Evolutionary conservation across 1,140 invertebrate species (phyloP), one percentile per base, ranked within the genome.

Genomic region (Micrasema minimum): DNA sequence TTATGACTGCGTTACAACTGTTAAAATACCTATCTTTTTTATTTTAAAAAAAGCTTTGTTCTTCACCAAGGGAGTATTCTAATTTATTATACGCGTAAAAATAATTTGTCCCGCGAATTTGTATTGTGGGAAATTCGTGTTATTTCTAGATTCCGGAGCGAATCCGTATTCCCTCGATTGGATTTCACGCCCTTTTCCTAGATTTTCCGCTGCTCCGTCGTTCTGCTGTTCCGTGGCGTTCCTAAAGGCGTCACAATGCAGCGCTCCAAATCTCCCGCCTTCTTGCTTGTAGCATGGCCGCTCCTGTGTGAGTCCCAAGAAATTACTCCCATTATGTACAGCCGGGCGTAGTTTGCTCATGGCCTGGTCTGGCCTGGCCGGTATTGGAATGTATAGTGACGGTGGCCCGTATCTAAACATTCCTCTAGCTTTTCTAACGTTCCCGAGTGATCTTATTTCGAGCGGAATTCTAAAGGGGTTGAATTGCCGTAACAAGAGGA

Each of bases 341-440:
- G 10, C 14, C 48, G 22, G 2, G 48, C 48, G 48, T 16, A 31
- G 46, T 50, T 9, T 20, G 14, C 16, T 2, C 11, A 16, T 16
- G 46, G 2, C 26, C 26, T 31, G 26, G 26, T 31, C 26, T 2
- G 26, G 38, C 22, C 7, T 45, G 20, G n/a, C n/a, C n/a, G n/a
- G n/a, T n/a, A n/a, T n/a, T n/a, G n/a, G n/a, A n/a, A n/a, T 26
- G 59, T 45, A 20, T 14, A 16, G 12, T 26, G 38, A 62, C 59
- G 18, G 12, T 26, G 38, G 43, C 59, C 38, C 38, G 59, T 23
- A 22, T 62, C 38, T 38, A 43, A 61, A 43, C 14, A 61, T 61
- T 43, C 57, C 57, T 61, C 41, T 16, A 11, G 59, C 41, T 45
- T 45, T 62, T 62, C 59, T 20, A 26, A 62, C 22, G 3, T n/a